Conservation (phyloP, 2,113 vertebrate genomes). For the Trochalopteron elliotii region DNA sequence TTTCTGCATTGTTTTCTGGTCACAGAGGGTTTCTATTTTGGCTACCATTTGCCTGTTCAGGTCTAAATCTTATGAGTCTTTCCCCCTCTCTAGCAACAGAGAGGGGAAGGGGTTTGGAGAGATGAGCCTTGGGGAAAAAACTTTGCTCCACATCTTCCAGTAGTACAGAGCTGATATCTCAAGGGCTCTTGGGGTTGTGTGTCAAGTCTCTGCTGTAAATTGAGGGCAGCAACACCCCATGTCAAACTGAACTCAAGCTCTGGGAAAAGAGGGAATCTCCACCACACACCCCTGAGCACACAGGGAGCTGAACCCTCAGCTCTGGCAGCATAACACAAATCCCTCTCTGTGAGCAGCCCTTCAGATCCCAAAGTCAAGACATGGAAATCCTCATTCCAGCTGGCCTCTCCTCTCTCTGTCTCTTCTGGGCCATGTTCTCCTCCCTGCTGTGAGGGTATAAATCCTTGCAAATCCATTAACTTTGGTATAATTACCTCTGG, state of each 20-base stretch:
- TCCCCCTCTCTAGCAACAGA: background rate
- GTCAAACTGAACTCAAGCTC: background rate
- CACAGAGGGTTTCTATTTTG: background rate
- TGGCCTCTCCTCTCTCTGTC: background rate
- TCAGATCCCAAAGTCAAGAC: background rate
- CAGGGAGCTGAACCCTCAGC: background rate
- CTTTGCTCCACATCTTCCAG: background rate
- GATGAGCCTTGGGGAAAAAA: fast-evolving
- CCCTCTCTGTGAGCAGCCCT: background rate
- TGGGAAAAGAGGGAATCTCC: background rate
- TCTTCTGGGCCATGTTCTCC: background rate
- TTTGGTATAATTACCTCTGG: background rate
- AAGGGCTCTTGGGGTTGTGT: background rate
- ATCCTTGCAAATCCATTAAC: background rate
- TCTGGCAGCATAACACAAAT: background rate
- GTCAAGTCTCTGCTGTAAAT: background rate
- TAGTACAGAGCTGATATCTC: background rate
- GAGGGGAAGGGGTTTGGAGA: background rate
- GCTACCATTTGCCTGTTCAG: background rate
- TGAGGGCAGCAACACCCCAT: background rate
- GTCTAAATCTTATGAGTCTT: background rate
- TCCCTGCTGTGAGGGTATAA: background rate
- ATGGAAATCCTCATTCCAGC: background rate
- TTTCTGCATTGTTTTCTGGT: background rate
- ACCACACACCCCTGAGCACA: fast-evolving